phyloP scores from a whole-genome alignment of 2,113 vertebrate genomes.

The Heloderma charlesbogerti region DNA sequence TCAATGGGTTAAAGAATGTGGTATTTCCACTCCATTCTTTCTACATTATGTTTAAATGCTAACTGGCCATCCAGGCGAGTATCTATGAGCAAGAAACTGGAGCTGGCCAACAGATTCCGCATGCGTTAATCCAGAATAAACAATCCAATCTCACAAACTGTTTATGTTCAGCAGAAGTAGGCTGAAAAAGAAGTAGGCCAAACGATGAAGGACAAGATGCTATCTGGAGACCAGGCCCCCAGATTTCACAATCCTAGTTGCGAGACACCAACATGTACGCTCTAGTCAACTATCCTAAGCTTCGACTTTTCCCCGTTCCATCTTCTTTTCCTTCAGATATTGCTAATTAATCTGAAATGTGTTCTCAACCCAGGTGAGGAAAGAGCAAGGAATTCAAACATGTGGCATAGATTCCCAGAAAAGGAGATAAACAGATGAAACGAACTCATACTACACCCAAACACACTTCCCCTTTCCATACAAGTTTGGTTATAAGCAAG shows the following conservation, averaged over 20 bases:
- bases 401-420: neutral
- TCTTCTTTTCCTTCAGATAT: neutral
- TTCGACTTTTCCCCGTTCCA: neutral
- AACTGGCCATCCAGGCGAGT: neutral
- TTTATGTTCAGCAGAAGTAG: neutral
- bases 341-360: neutral
- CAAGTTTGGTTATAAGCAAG: neutral
- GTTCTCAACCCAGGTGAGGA: neutral
- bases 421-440: neutral
- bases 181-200: neutral
- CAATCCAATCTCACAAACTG: neutral
- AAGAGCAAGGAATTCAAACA: neutral
- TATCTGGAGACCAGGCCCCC: neutral
- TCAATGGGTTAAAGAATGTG: neutral
- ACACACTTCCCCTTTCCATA: neutral
- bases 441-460: too few relatives aligned
- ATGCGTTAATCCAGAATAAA: neutral
- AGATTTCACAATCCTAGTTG: neutral
- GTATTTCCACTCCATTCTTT: neutral
- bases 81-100: neutral
- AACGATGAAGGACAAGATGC: neutral
- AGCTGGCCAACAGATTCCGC: neutral
- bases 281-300: neutral
- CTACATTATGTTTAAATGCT: neutral
- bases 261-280: neutral